Conservation (phyloP, 2,797 vertebrate genomes). For the Notolabrus celidotus region DNA sequence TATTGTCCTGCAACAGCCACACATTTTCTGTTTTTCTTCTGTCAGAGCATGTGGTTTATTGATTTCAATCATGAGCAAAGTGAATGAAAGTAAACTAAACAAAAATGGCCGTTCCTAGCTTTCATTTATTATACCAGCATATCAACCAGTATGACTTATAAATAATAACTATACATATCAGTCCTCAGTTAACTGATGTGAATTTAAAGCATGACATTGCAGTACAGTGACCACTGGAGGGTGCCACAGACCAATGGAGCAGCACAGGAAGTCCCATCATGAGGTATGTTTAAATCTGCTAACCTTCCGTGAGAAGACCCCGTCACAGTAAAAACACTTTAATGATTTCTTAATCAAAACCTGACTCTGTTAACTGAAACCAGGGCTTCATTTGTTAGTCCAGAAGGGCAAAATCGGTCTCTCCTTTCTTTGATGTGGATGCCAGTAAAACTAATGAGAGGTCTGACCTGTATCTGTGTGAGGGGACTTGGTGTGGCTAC, state of each 20-base stretch:
- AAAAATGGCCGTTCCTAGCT: too few relatives aligned
- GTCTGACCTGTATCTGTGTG: conserved; percentile 46
- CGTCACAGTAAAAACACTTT: conserved; percentile 16
- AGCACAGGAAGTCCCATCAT: neutral
- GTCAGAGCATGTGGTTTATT: too few relatives aligned
- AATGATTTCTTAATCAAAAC: conserved; percentile 50
- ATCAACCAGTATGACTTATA: neutral
- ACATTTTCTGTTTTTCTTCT: neutral
- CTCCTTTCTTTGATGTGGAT: conserved; percentile 57
- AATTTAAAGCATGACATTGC: conserved; percentile 3
- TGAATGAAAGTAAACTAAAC: too few relatives aligned
- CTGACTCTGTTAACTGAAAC: conserved; percentile 35
- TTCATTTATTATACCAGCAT: neutral
- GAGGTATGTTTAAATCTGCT: neutral
- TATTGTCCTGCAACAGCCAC: neutral
- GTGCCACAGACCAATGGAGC: conserved; percentile 56
- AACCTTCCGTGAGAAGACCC: conserved; percentile 35
- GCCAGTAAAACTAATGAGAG: conserved; percentile 53
- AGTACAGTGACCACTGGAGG: conserved; percentile 54
- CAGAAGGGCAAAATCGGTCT: conserved; percentile 23
- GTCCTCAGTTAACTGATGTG: neutral
- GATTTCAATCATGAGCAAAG: too few relatives aligned
- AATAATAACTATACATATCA: neutral
- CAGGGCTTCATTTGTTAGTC: conserved; percentile 34
- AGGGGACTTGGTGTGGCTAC: conserved; percentile 11